A percentile compares a stretch with the other conserved stretches of the same genome.
These are phyloP conservation scores for Tachuris rubrigastra DNA, from an alignment of 2,113 vertebrate species.

Conservation along the genomic window DNA sequence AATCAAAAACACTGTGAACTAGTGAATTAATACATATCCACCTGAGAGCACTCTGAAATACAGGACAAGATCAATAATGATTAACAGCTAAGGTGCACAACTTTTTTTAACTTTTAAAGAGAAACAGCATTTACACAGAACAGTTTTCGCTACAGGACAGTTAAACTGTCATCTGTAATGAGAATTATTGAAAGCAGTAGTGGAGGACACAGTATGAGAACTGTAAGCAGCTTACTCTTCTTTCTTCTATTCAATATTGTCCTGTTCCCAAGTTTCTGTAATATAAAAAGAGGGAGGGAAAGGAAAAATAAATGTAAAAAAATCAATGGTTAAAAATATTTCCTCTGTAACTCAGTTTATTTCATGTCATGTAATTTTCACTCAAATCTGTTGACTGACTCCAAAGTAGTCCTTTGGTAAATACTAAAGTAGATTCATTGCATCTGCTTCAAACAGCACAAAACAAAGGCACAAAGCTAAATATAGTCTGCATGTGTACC, in stretches of 20 bases:
- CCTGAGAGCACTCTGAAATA: slow-evolving; percentile 13
- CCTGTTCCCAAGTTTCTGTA: slow-evolving; percentile 30
- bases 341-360: neutral
- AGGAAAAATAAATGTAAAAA: neutral
- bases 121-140: neutral
- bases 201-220: neutral
- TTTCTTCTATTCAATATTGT: slow-evolving; percentile 32
- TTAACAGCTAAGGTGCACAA: neutral
- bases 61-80: neutral
- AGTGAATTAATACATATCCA: neutral
- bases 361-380: neutral
- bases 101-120: neutral
- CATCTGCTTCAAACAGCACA: neutral
- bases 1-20: neutral
- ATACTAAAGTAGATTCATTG: neutral
- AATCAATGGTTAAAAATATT: neutral
- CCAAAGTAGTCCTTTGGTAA: neutral
- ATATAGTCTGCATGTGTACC: neutral
- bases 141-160: neutral
- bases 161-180: neutral
- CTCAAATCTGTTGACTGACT: neutral
- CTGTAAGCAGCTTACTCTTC: slow-evolving; percentile 7
- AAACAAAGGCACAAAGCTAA: neutral
- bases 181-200: neutral
- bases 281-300: neutral